These are phyloP conservation scores for Ceyx cyanopectus DNA, from an alignment of 2,113 vertebrate species.

Conservation along the genomic window DNA sequence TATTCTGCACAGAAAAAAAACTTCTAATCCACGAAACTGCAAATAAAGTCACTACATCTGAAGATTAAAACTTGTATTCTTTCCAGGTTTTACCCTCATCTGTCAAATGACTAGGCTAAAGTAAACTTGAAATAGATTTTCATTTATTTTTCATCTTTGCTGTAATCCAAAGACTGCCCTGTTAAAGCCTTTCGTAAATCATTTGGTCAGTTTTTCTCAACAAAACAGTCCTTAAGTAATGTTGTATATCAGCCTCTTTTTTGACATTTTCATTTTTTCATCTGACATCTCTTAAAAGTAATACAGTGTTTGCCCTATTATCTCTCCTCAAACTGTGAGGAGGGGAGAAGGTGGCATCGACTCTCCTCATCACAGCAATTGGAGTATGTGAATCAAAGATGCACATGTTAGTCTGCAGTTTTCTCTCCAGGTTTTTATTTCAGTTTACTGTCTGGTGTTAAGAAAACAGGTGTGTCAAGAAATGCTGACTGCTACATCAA, in stretches of 20 bases:
- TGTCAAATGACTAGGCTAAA: slow-evolving; percentile 76
- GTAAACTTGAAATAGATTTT: slow-evolving; percentile 78
- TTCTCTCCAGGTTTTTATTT: not conserved
- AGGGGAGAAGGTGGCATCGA: not conserved
- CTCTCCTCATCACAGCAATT: not conserved
- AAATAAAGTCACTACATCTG: slow-evolving; percentile 50
- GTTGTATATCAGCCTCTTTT: slow-evolving; percentile 76
- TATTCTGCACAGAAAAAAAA: not conserved
- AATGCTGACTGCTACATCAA: not conserved
- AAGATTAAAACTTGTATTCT: slow-evolving; percentile 67
- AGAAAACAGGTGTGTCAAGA: not conserved
- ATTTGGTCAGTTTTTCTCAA: slow-evolving; percentile 78
- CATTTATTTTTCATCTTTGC: slow-evolving; percentile 80
- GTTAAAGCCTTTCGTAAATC: slow-evolving; percentile 81
- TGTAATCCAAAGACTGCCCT: slow-evolving; percentile 75
- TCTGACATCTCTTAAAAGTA: slow-evolving; percentile 81
- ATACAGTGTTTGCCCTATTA: slow-evolving; percentile 75
- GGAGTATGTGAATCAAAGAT: slow-evolving; percentile 33
- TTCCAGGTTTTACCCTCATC: slow-evolving; percentile 56
- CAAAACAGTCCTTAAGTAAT: slow-evolving; percentile 77
- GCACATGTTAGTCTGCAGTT: not conserved
- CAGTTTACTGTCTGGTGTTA: not conserved
- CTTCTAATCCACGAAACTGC: slow-evolving; percentile 37
- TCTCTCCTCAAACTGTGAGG: slow-evolving; percentile 53
- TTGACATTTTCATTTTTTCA: slow-evolving; percentile 81